Evolutionary conservation across 2,797 vertebrate species (phyloP).

Genomic region (Megalops cyprinoides): DNA sequence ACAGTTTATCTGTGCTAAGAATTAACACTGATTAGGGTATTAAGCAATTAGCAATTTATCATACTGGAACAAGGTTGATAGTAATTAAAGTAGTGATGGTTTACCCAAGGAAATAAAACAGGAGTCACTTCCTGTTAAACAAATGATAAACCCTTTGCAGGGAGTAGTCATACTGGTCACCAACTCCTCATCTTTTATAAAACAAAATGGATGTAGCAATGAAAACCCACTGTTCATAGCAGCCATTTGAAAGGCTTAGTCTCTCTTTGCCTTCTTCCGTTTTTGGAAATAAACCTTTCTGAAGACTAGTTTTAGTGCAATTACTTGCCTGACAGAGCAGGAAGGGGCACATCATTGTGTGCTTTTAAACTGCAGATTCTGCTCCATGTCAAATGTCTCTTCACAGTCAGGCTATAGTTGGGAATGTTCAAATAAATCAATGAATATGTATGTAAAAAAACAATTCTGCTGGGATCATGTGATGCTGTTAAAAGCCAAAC

Average conservation of each 20-base stretch:
- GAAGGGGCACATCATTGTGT: no score
- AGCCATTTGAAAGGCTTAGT: no score
- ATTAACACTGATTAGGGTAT: slow-evolving; percentile 98
- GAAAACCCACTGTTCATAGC: neutral
- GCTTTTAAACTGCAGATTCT: no score
- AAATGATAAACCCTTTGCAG: slow-evolving; percentile 29
- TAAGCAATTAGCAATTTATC: slow-evolving; percentile 99
- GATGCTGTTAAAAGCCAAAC: slow-evolving; percentile 10
- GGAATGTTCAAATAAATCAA: no score
- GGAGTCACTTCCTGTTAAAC: slow-evolving; percentile 87
- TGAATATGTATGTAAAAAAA: no score
- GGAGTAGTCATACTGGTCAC: slow-evolving; percentile 39
- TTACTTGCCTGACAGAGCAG: no score
- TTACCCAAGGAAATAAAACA: slow-evolving; percentile 92
- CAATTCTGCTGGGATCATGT: slow-evolving; percentile 7
- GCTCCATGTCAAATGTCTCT: no score
- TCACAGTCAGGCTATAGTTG: no score
- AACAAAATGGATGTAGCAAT: neutral
- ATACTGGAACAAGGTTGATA: slow-evolving; percentile 94
- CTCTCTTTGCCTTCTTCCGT: neutral
- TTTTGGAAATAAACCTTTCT: neutral
- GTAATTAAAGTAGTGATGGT: slow-evolving; percentile 95
- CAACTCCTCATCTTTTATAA: slow-evolving; percentile 45
- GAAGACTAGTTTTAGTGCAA: no score
- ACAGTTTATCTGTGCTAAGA: slow-evolving; percentile 94